Evolutionary conservation across 2,888 invertebrate genomes (phyloP), one percentile per base, ranked within the genome.

Genomic region (Crematogaster levior): DNA sequence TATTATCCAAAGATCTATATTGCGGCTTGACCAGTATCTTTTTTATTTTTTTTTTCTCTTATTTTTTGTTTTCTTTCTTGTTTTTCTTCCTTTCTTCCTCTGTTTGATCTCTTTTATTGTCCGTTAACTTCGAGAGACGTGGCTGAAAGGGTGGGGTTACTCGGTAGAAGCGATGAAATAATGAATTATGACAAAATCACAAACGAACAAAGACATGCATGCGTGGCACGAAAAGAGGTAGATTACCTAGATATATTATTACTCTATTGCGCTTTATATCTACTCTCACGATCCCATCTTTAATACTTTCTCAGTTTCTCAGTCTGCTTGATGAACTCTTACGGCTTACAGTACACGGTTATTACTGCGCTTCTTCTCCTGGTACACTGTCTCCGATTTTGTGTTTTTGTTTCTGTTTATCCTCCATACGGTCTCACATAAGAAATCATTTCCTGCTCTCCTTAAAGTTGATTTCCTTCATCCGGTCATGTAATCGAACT

Each of bases 161-260:
- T 85, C 83, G 88, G 79, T 61, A 63, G 70, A 74, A 73, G 27
- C 70, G 68, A 56, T 51, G 63, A 74, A 81, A 84, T 70, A 56
- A 75, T 74, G 4, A 27, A 65, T 43, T 66, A 24, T 51, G 30
- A 70, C 53, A 72, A 84, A 81, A 84, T 86, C 84, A 84, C 82
- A 74, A 68, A 85, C 85, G 65, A 81, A 86, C 83, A 85, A 81
- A 82, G 82, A 90, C 72, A 91, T 91, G 90, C 90, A 92, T 91
- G 92, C 88, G 90, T 91, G 91, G 92, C 92, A 92, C 92, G 92
- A 90, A 90, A 89, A 89, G 90, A 91, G 90, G 90, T 92, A 92
- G 91, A 92, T 90, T 90, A 91, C 84, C 61, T 87, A 89, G 87
- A 84, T 88, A 88, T 86, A 89, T 85, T 84, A 85, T 84, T 86